A percentile compares a stretch with the other conserved stretches of the same genome.
These are phyloP conservation scores for Operophtera brumata DNA, from an alignment of 2,888 invertebrate species.

Conservation along the genomic window DNA sequence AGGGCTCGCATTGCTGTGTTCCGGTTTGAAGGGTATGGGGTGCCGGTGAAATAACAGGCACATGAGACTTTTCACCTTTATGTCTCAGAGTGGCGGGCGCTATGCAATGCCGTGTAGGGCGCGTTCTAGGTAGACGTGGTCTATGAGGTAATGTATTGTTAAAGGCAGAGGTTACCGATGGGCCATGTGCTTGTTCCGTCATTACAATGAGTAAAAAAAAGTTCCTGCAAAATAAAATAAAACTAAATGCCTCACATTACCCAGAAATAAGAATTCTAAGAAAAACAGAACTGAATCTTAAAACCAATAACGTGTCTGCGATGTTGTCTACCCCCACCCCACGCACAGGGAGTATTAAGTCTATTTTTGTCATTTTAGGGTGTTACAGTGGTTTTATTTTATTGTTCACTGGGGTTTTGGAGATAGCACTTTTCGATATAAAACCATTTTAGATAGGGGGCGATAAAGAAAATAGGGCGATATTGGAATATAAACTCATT, in stretches of 20 bases:
- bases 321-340: not conserved
- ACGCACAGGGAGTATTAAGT: slow-evolving; percentile 7
- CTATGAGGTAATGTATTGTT: too few species aligned
- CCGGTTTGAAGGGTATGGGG: too few species aligned
- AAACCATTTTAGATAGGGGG: slow-evolving; percentile 12
- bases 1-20: too few species aligned
- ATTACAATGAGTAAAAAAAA: too few species aligned
- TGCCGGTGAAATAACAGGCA: too few species aligned
- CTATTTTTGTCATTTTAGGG: slow-evolving; percentile 28
- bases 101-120: too few species aligned
- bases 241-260: not conserved
- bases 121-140: too few species aligned
- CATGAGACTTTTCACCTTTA: too few species aligned
- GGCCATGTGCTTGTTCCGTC: too few species aligned
- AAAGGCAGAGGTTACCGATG: too few species aligned
- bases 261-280: not conserved
- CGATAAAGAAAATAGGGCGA: slow-evolving; percentile 7
- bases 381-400: slow-evolving; percentile 30
- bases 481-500: not conserved
- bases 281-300: slow-evolving; percentile 4
- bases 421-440: slow-evolving; percentile 17
- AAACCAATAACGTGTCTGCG: not conserved
- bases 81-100: too few species aligned
- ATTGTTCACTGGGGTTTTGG: slow-evolving; percentile 20
- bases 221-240: not conserved